Conservation (phyloP, 2,797 vertebrate species). For the Xiphophorus birchmanni region DNA sequence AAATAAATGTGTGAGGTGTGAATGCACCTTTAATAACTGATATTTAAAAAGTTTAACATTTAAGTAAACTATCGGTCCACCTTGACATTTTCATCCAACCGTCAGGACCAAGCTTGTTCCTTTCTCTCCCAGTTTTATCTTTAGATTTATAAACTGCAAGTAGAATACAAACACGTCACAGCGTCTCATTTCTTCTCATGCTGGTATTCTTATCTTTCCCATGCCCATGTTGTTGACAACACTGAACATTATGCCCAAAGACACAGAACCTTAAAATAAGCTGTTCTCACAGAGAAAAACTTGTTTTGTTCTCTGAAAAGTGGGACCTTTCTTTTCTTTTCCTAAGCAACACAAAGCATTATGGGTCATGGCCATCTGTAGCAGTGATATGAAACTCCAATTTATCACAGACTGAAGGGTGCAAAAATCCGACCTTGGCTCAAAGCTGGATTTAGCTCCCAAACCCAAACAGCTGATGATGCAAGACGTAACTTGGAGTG, state of each 20-base stretch:
- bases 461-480: conserved; percentile 66
- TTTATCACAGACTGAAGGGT: conserved; percentile 28
- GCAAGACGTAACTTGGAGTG: conserved; percentile 60
- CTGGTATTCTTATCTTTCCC: conserved; percentile 27
- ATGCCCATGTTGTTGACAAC: conserved; percentile 9
- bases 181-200: background rate
- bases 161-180: background rate
- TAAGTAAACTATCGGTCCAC: background rate
- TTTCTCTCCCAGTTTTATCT: background rate
- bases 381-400: conserved; percentile 15
- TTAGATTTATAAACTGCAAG: background rate
- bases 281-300: background rate
- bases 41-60: no score
- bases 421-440: conserved; percentile 61
- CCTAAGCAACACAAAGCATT: background rate
- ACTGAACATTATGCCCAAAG: conserved; percentile 19
- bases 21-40: no score
- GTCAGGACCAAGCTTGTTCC: background rate
- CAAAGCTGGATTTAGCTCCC: conserved; percentile 55
- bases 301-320: background rate
- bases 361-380: conserved; percentile 1
- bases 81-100: background rate
- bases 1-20: no score
- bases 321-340: background rate
- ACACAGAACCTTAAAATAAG: conserved; percentile 7